Evolutionary conservation across 2,888 invertebrate species (phyloP), one percentile per base, ranked within the genome.

Genomic region (Cistogaster globosa): DNA sequence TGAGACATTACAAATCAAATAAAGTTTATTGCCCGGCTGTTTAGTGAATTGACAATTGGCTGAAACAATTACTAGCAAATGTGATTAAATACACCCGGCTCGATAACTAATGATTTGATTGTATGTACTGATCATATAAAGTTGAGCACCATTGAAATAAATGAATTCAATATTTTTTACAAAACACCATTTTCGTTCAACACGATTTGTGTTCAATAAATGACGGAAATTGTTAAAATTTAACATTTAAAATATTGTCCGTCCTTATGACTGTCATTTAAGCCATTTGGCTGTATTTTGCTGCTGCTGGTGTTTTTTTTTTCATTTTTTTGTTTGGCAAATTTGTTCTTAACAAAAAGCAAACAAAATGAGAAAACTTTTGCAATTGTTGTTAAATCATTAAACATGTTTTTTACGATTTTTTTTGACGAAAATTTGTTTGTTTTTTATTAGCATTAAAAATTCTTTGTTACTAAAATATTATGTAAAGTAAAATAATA

Each of bases 201-300:
- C 80, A 78, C 77, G 55, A 69, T 75, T 69, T 79, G 53, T 65
- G 48, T 71, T 69, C 51, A 75, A 71, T 78, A 75, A 82, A 82
- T 82, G 74, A 82, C 85, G 85, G 85, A 85, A 85, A 75, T 85
- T 58, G 38, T 60, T 57, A 22, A 69, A 68, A 78, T 71, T 65
- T 18, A 75, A 72, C 58, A 65, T 55, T 32, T 32, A 8, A 32
- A 32, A 32, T 71, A 42, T 58, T 62, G 55, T 63, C 14, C 45
- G 72, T 48, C 32, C 8, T 32, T 48, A 36, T 36, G 71, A 20
- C 71, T 32, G 71, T 48, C 20, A 57, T 57, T 58, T 8, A n/a
- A n/a, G 32, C 57, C 38, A 45, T 22, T 18, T 51, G 32, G 38
- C 20, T 55, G 38, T 32, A 4, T 26, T 26, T 26, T 26, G 53